phyloP scores from a whole-genome alignment of 37 sponge, comb jelly and placozoan species.

The Haliclona indistincta region DNA sequence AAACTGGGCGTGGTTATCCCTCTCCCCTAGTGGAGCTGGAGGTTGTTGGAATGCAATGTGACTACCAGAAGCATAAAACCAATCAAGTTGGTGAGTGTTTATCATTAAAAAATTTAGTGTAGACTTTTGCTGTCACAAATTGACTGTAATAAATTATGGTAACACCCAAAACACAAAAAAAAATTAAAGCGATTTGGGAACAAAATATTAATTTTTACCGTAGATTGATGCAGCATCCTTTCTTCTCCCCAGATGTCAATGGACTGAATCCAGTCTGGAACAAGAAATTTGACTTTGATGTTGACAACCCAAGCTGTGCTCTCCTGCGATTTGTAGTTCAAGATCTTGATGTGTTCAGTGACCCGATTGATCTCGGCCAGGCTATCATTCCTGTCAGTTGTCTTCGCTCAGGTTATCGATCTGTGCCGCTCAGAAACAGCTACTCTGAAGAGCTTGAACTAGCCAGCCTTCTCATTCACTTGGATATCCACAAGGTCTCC shows the following conservation, averaged over 20 bases:
- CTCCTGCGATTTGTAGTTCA: slow-evolving; percentile 84
- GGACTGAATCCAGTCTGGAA: slow-evolving; percentile 95
- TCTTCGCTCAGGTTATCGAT: slow-evolving; percentile 87
- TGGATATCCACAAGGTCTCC: slow-evolving; percentile 58
- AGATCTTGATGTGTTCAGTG: slow-evolving; percentile 96
- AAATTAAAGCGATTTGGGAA: background rate
- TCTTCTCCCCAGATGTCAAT: slow-evolving; percentile 75
- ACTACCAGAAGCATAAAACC: slow-evolving; percentile 77
- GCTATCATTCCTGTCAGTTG: slow-evolving; percentile 82
- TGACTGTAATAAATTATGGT: too few relatives aligned
- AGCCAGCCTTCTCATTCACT: slow-evolving; percentile 80
- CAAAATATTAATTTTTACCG: background rate
- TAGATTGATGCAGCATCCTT: background rate
- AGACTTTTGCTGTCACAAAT: too few relatives aligned
- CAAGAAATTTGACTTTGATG: slow-evolving; percentile 77
- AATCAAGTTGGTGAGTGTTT: slow-evolving; percentile 13
- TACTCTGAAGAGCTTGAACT: slow-evolving; percentile 92
- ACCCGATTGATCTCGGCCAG: slow-evolving; percentile 94
- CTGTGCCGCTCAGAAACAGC: slow-evolving; percentile 82
- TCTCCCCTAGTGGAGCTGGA: slow-evolving; percentile 91
- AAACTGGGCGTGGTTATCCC: slow-evolving; percentile 78
- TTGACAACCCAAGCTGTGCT: slow-evolving; percentile 90
- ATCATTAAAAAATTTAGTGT: too few relatives aligned
- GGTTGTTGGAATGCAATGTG: slow-evolving; percentile 74
- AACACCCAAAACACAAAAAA: background rate